phyloP scores from a whole-genome alignment of 2,797 vertebrate species.

The Clarias fuscus region DNA sequence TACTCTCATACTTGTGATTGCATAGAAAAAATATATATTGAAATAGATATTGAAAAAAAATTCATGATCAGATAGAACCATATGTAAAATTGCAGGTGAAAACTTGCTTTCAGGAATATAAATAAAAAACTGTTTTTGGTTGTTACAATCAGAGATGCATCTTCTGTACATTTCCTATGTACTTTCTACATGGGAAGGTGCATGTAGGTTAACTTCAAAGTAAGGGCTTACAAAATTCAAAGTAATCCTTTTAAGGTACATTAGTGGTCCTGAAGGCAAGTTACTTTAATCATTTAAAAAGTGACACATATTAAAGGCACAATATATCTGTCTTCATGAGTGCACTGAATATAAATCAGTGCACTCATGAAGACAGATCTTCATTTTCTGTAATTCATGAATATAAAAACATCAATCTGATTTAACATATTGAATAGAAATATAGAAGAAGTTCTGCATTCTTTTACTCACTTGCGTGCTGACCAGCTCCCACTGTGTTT shows the following conservation, averaged over 20 bases:
- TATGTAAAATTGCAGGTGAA: not conserved
- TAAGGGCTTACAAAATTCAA: not conserved
- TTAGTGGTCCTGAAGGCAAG: not conserved
- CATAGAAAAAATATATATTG: too few relatives aligned
- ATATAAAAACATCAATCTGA: not conserved
- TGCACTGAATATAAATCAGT: not conserved
- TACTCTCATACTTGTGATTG: not conserved
- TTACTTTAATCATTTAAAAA: not conserved
- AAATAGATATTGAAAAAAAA: not conserved
- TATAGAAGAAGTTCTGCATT: not conserved
- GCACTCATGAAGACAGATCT: not conserved
- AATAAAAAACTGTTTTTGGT: too few relatives aligned
- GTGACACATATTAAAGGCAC: not conserved
- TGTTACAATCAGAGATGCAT: not conserved
- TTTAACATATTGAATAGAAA: not conserved
- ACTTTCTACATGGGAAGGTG: not conserved
- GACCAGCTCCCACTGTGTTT: not conserved
- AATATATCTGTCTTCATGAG: too few relatives aligned
- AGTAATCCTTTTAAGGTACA: not conserved
- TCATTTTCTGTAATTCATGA: not conserved
- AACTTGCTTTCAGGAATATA: not conserved
- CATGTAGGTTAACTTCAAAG: not conserved
- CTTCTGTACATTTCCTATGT: not conserved
- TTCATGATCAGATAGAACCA: not conserved
- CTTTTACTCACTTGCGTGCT: constrained; percentile 28